Base-by-base conservation (phyloP, 2,888 invertebrate genomes). In the Caenorhabditis sp. region DNA sequence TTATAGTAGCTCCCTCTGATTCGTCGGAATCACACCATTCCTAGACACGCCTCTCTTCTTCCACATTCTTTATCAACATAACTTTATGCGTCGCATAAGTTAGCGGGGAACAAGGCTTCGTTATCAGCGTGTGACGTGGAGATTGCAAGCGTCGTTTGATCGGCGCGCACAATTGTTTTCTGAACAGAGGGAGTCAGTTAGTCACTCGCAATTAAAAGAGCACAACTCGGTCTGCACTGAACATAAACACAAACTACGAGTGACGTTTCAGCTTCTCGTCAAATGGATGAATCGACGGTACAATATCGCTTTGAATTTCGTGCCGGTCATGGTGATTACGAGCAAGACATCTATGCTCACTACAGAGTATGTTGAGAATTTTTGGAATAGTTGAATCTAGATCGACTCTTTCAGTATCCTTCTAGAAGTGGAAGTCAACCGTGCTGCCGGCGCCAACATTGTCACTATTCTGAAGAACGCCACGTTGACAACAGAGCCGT, bases 391-490 rank as follows among this genome's bases (percentile, higher is more conserved):
- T n/a, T n/a, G n/a, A n/a, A 46, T 2, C 5, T 8, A 9, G 11
- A 2, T 22, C 22, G 22, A 20, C 8, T 15, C 27, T 55, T 78
- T 17, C 65, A 84, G 85, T 37, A 78, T 83, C 15, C 74, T 88
- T 0, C 76, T 87, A 24, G 85, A 86, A 65, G 73, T 86, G 41
- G 87, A 87, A 45, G 59, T 84, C n/a, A 78, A 70, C 58, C 80
- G 78, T 45, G 76, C 65, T n/a, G 74, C 78, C 55, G 84, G 78
- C 17, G 37, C 53, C 8, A 63, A 63, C n/a, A 76, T 70, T 68
- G 72, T 65, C 22, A 79, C 85, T n/a, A 37, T 77, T 4, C 74
- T 85, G 13, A 61, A 71, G 8, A 58, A 61, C 17, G 78, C 81
- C 7, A 48, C 46, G 13, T 53, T 84, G 15, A 32, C 41, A 5